phyloP scores from a whole-genome alignment of 1,140 invertebrate genomes.

The Conus betulinus region DNA sequence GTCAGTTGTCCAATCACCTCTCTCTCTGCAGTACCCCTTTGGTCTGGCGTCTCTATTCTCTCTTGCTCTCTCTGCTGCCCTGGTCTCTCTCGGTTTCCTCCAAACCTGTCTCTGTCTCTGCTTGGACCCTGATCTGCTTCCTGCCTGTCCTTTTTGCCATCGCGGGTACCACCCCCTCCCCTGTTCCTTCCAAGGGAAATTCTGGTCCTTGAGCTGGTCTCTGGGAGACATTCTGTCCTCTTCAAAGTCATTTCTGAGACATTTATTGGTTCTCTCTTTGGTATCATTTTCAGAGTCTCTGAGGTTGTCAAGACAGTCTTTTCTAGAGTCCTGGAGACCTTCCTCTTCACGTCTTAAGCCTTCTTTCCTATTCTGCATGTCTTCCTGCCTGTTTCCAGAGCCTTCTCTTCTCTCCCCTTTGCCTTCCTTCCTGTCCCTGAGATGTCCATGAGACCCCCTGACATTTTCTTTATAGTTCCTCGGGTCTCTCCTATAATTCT shows the following conservation, averaged over 20 bases:
- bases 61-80: not conserved
- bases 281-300: not conserved
- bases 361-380: not conserved
- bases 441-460: not conserved
- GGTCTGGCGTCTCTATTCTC: not conserved
- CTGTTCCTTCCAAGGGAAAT: not conserved
- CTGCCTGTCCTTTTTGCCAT: not conserved
- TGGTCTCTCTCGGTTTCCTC: not conserved
- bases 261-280: not conserved
- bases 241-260: too few species aligned
- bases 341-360: not conserved
- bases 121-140: not conserved
- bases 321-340: too few species aligned
- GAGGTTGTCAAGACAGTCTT: too few species aligned
- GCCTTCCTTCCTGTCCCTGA: not conserved
- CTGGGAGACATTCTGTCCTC: not conserved
- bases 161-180: not conserved
- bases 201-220: not conserved
- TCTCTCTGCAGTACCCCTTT: not conserved
- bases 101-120: not conserved
- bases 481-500: not conserved
- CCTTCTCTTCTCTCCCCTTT: not conserved
- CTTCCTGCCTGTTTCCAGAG: not conserved
- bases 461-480: not conserved
- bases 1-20: not conserved